Conservation (phyloP, 1,140 invertebrate species). For the Chrysomallon squamiferum region DNA sequence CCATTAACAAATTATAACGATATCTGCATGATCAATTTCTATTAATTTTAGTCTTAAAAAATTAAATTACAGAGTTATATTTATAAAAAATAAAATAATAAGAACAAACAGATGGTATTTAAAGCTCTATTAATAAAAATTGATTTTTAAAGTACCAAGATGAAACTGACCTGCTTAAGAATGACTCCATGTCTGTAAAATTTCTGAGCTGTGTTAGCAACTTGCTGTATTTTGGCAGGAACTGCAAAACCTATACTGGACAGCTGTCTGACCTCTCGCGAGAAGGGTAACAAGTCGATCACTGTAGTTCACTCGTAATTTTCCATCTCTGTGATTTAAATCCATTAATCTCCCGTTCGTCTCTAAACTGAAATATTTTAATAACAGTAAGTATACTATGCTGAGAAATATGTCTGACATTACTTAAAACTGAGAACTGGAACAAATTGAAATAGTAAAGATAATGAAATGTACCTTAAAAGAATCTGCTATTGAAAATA, state of each 20-base stretch:
- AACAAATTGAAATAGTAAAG: too few relatives aligned
- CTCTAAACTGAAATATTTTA: slow-evolving; percentile 66
- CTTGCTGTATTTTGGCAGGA: slow-evolving; percentile 75
- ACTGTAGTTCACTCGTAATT: slow-evolving; percentile 89
- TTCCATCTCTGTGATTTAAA: slow-evolving; percentile 74
- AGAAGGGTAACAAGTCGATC: slow-evolving; percentile 80
- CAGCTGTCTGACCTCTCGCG: slow-evolving; percentile 82
- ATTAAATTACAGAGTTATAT: neutral
- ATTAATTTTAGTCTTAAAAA: neutral
- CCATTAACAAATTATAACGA: neutral
- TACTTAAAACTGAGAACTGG: too few relatives aligned
- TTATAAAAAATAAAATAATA: neutral
- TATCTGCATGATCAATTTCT: neutral
- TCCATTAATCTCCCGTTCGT: slow-evolving; percentile 80
- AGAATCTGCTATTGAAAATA: too few relatives aligned
- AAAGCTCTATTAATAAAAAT: too few relatives aligned
- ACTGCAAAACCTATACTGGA: slow-evolving; percentile 81
- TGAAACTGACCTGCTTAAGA: slow-evolving; percentile 77
- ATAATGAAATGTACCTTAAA: too few relatives aligned
- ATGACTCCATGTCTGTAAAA: slow-evolving; percentile 83
- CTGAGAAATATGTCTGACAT: neutral
- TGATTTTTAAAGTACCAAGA: too few relatives aligned
- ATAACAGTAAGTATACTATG: neutral
- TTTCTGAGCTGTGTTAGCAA: slow-evolving; percentile 72
- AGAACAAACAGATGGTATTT: too few relatives aligned